These are phyloP conservation scores for Drosophila hydei DNA, from an alignment of 1,140 invertebrate species.

Conservation along the genomic window DNA sequence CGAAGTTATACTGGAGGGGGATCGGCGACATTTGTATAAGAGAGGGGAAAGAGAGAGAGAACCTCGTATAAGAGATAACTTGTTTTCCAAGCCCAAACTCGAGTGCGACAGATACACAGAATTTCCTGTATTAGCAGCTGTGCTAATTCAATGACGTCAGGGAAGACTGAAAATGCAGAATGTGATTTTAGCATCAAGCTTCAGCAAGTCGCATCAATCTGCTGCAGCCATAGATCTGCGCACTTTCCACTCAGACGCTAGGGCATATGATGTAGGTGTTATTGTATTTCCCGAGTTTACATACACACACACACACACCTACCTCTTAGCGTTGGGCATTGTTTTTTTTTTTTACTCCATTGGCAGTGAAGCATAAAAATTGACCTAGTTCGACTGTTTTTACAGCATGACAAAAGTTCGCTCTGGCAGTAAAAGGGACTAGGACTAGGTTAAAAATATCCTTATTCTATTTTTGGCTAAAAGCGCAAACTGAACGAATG, in stretches of 20 bases:
- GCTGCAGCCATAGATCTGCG: slow-evolving; percentile 49
- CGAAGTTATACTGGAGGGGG: slow-evolving; percentile 15
- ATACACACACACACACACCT: slow-evolving; percentile 1
- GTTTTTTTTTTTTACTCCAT: slow-evolving; percentile 53
- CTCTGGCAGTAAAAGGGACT: background rate
- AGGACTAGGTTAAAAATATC: background rate
- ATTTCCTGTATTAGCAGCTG: slow-evolving; percentile 65
- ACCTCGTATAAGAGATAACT: slow-evolving; percentile 37
- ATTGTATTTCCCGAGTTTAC: slow-evolving; percentile 32
- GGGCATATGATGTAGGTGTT: slow-evolving; percentile 9
- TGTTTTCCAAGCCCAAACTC: slow-evolving; percentile 43
- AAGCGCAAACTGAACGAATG: background rate
- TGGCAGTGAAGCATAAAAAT: slow-evolving; percentile 74
- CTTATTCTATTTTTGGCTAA: too few species aligned
- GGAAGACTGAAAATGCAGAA: slow-evolving; percentile 17
- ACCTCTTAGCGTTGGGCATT: slow-evolving; percentile 14
- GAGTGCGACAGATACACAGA: slow-evolving; percentile 68
- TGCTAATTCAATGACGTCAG: slow-evolving; percentile 38
- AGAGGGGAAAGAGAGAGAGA: background rate
- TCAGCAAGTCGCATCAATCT: background rate
- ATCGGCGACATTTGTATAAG: slow-evolving; percentile 48
- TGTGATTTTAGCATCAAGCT: slow-evolving; percentile 5
- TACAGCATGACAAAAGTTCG: slow-evolving; percentile 28
- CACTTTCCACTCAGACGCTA: slow-evolving; percentile 13
- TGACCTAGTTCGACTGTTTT: slow-evolving; percentile 76